These are phyloP conservation scores for Tolypeutes matacus DNA, from an alignment of 2,797 vertebrate genomes.

Conservation along the genomic window DNA sequence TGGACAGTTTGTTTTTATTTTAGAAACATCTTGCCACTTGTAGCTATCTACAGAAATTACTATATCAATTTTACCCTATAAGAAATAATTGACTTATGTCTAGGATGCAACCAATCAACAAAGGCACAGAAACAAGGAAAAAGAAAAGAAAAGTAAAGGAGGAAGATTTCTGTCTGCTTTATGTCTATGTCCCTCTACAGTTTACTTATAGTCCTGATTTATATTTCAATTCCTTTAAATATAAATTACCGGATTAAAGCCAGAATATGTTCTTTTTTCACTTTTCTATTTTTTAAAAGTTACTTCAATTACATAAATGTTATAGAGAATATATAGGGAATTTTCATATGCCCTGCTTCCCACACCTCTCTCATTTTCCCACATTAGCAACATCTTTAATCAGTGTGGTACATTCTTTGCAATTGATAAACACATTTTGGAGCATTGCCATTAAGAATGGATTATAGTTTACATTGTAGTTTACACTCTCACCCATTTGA, in stretches of 20 bases:
- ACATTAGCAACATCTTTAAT: too few relatives aligned
- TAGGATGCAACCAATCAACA: neutral
- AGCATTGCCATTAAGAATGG: too few relatives aligned
- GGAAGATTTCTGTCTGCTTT: neutral
- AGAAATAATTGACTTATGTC: neutral
- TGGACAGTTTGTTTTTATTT: neutral
- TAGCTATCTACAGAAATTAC: neutral
- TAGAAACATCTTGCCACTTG: neutral
- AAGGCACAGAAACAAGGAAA: neutral
- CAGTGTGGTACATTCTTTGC: too few relatives aligned
- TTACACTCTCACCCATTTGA: too few relatives aligned
- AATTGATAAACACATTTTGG: too few relatives aligned
- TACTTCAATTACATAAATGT: too few relatives aligned
- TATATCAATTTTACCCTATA: neutral
- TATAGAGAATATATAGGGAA: too few relatives aligned
- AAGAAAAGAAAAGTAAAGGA: neutral
- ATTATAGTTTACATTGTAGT: too few relatives aligned
- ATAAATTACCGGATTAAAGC: neutral
- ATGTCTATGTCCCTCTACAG: neutral
- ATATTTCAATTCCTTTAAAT: neutral
- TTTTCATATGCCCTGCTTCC: too few relatives aligned
- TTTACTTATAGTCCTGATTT: neutral
- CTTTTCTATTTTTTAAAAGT: too few relatives aligned
- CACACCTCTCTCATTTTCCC: too few relatives aligned
- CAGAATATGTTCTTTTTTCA: neutral